Evolutionary conservation across 2,888 invertebrate species (phyloP).

Genomic region (Xanthorhoe spadicearia): DNA sequence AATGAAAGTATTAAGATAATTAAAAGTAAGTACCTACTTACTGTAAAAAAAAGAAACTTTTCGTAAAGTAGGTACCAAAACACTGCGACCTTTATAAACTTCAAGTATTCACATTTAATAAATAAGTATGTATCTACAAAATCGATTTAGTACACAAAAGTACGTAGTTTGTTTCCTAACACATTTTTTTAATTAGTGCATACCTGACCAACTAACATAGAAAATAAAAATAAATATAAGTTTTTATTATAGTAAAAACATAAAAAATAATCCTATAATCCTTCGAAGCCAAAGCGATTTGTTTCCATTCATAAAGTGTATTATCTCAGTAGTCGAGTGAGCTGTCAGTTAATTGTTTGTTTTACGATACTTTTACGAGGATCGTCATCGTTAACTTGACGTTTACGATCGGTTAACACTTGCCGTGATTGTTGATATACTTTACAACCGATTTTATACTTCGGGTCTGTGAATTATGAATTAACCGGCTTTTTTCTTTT

Average conservation of each 20-base stretch:
- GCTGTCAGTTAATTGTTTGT: constrained; percentile 76
- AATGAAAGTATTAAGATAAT: too few relatives aligned
- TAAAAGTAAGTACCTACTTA: too few relatives aligned
- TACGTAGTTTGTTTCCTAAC: too few relatives aligned
- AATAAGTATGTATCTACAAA: too few relatives aligned
- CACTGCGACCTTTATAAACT: too few relatives aligned
- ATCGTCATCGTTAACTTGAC: constrained; percentile 78
- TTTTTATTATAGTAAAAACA: background rate
- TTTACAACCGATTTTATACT: constrained; percentile 61
- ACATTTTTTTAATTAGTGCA: too few relatives aligned
- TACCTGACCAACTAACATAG: background rate
- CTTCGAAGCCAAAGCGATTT: constrained; percentile 26
- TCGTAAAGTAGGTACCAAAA: too few relatives aligned
- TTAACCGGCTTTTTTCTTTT: constrained; percentile 16
- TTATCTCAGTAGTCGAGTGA: constrained; percentile 56
- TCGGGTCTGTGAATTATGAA: constrained; percentile 30
- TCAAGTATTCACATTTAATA: too few relatives aligned
- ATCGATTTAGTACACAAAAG: too few relatives aligned
- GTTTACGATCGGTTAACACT: constrained; percentile 80
- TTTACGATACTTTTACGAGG: constrained; percentile 81
- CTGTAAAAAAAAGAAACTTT: too few relatives aligned
- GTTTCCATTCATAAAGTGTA: constrained; percentile 44
- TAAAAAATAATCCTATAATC: constrained; percentile 11
- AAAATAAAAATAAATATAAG: background rate
- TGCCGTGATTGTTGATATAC: constrained; percentile 66